A percentile compares a stretch with the other conserved stretches of the same genome.
These are phyloP conservation scores for Anarhynchus alexandrinus DNA, from an alignment of 2,113 vertebrate species.

Conservation along the genomic window DNA sequence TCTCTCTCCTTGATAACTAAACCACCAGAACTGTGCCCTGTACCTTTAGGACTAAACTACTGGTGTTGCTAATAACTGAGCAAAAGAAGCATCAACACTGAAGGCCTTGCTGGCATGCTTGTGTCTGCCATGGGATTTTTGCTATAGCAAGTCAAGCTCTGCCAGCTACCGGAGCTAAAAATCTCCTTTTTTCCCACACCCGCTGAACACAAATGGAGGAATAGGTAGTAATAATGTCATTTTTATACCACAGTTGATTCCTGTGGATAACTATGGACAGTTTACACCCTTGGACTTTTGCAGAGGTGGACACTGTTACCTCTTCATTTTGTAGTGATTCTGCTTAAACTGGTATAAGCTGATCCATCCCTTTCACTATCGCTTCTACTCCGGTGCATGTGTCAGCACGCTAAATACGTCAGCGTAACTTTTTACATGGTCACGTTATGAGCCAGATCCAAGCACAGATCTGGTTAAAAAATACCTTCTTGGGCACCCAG, in stretches of 20 bases:
- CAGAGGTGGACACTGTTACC: not conserved
- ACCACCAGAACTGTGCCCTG: not conserved
- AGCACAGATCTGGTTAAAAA: not conserved
- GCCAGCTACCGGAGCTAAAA: not conserved
- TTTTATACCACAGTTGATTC: not conserved
- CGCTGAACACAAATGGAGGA: not conserved
- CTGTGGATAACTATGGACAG: not conserved
- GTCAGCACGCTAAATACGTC: not conserved
- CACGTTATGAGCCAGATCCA: not conserved
- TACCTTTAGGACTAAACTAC: not conserved
- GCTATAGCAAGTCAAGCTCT: not conserved
- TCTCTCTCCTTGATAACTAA: not conserved
- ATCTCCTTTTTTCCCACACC: not conserved
- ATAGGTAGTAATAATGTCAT: not conserved
- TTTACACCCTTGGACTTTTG: not conserved
- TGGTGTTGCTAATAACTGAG: not conserved
- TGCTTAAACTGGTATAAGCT: not conserved
- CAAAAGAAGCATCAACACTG: not conserved
- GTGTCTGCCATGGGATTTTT: not conserved
- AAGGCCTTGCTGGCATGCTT: not conserved
- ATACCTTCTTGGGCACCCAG: not conserved
- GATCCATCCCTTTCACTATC: not conserved
- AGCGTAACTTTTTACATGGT: not conserved
- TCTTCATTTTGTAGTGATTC: not conserved
- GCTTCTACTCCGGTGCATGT: fast-evolving